phyloP scores from a whole-genome alignment of 2,113 vertebrate species.

The Tupaia tana region DNA sequence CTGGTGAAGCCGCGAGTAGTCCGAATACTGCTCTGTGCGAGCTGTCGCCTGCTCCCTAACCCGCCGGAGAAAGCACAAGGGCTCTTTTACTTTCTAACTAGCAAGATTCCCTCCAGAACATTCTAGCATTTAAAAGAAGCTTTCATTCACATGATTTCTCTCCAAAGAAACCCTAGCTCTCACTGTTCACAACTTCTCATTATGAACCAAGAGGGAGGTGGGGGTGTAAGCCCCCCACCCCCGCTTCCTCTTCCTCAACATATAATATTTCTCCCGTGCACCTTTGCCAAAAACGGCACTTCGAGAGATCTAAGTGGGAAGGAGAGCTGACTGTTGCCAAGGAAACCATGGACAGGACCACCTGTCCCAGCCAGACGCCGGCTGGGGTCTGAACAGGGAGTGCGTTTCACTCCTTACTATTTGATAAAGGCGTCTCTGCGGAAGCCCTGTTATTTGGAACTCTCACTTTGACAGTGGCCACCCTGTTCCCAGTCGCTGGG shows the following conservation, averaged over 20 bases:
- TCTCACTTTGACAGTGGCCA: background rate
- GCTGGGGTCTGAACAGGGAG: background rate
- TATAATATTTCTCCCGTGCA: conserved; percentile 62
- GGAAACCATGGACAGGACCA: conserved; percentile 43
- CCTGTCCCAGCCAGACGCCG: background rate
- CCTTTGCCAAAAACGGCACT: conserved; percentile 71
- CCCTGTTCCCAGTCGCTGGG: background rate
- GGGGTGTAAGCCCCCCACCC: conserved; percentile 36
- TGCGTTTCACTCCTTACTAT: background rate
- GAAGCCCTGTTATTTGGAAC: background rate
- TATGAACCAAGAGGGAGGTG: conserved; percentile 5
- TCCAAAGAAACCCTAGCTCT: conserved; percentile 66
- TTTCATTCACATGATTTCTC: conserved; percentile 69
- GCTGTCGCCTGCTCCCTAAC: background rate
- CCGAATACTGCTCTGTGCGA: background rate
- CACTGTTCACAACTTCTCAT: conserved; percentile 68
- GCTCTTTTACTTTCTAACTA: conserved; percentile 64
- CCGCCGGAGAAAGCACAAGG: conserved; percentile 31
- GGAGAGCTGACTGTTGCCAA: conserved; percentile 18
- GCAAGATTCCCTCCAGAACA: conserved; percentile 72
- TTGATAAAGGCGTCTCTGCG: background rate
- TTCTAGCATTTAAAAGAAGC: conserved; percentile 67
- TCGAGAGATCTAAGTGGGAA: conserved; percentile 61
- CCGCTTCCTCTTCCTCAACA: conserved; percentile 75
- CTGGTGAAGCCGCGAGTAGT: background rate